Percentiles rank a stretch among this genome's conserved stretches.
Evolutionary conservation across 2,113 vertebrate genomes (phyloP).

Genomic region (Nerophis lumbriciformis): DNA sequence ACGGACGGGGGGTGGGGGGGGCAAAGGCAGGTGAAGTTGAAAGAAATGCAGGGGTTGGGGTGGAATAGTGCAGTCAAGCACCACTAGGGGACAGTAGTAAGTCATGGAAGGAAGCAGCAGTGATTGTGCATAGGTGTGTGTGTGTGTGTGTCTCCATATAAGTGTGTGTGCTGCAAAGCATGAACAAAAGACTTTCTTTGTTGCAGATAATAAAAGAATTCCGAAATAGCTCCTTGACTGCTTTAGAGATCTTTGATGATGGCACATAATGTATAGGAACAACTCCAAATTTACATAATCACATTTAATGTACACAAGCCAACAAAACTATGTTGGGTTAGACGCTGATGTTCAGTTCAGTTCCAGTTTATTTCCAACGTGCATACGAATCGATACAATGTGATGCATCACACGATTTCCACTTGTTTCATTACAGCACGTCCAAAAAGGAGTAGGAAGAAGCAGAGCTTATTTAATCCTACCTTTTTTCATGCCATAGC

Average conservation of each 20-base stretch:
- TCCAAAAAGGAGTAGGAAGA: too few relatives aligned
- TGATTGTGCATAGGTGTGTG: slow-evolving; percentile 10
- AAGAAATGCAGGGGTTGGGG: slow-evolving; percentile 36
- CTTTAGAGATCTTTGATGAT: slow-evolving; percentile 76
- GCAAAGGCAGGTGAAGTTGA: slow-evolving; percentile 50
- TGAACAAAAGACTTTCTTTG: slow-evolving; percentile 98
- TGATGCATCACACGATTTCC: too few relatives aligned
- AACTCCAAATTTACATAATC: slow-evolving; percentile 73
- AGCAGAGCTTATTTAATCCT: too few relatives aligned
- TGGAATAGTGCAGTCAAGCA: slow-evolving; percentile 30
- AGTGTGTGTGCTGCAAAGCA: slow-evolving; percentile 72
- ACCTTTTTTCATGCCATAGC: too few relatives aligned
- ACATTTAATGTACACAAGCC: slow-evolving; percentile 73
- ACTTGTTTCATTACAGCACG: too few relatives aligned
- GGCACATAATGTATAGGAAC: slow-evolving; percentile 72
- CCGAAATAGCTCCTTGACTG: slow-evolving; percentile 78
- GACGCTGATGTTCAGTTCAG: too few relatives aligned
- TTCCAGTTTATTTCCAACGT: too few relatives aligned
- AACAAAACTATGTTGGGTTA: slow-evolving; percentile 39
- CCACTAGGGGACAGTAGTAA: slow-evolving; percentile 99
- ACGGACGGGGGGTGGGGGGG: slow-evolving; percentile 61
- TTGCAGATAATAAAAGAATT: slow-evolving; percentile 80
- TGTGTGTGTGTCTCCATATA: slow-evolving; percentile 16
- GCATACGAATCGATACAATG: too few relatives aligned
- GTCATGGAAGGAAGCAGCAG: slow-evolving; percentile 77